Evolutionary conservation across 2,113 vertebrate genomes (phyloP).

Genomic region (Melozone crissalis): DNA sequence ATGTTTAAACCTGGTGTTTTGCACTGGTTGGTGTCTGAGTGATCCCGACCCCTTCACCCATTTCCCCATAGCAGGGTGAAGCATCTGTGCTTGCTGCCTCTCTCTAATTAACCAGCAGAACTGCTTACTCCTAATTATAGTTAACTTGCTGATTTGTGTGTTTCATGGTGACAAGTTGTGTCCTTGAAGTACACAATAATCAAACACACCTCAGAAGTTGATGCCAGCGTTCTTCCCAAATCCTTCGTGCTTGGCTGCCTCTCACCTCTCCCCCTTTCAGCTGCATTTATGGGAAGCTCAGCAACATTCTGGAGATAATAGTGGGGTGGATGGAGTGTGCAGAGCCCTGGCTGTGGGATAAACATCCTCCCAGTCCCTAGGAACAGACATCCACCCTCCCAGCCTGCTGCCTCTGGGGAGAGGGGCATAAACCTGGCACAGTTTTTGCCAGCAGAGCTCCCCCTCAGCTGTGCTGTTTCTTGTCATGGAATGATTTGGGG

Average conservation of each 20-base stretch:
- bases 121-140: slow-evolving; percentile 8
- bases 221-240: not conserved
- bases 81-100: not conserved
- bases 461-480: rapidly evolving
- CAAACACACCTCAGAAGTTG: not conserved
- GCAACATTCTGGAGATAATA: not conserved
- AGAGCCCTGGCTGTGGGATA: not conserved
- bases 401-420: not conserved
- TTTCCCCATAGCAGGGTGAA: not conserved
- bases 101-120: slow-evolving; percentile 28
- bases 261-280: not conserved
- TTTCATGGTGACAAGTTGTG: not conserved
- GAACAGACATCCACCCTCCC: not conserved
- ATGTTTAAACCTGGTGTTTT: not conserved
- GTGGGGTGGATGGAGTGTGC: not conserved
- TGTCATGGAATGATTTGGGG: not conserved
- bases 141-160: slow-evolving; percentile 15
- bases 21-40: not conserved
- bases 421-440: not conserved
- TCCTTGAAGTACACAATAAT: not conserved
- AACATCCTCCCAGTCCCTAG: not conserved
- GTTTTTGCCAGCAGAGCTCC: not conserved
- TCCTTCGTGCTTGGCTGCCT: slow-evolving; percentile 5
- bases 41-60: not conserved
- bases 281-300: not conserved